Evolutionary conservation across 2,888 invertebrate species (phyloP).

Genomic region (Mycalesis mineus): DNA sequence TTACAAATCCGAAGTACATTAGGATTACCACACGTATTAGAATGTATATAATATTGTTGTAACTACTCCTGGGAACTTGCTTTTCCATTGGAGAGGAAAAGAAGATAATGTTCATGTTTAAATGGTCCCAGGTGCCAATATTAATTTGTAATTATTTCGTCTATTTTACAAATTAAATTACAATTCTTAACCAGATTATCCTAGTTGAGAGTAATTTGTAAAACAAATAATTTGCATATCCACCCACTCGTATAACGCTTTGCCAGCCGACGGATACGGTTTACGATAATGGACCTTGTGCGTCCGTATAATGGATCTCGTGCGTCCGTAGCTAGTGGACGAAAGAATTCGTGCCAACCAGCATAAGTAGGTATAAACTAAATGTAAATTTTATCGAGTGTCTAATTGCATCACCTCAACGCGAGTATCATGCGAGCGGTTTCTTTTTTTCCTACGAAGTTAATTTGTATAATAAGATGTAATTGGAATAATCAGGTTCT

Average conservation of each 20-base stretch:
- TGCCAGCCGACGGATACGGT: background rate
- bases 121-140: background rate
- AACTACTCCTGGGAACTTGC: too few relatives aligned
- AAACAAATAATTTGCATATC: slow-evolving; percentile 28
- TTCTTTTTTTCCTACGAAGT: slow-evolving; percentile 23
- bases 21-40: too few relatives aligned
- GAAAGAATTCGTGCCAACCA: background rate
- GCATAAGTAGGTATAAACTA: background rate
- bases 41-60: too few relatives aligned
- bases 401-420: slow-evolving; percentile 23
- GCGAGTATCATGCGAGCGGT: slow-evolving; percentile 13
- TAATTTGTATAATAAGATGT: slow-evolving; percentile 34
- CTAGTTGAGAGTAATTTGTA: slow-evolving; percentile 27
- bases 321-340: background rate
- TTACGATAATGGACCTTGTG: background rate
- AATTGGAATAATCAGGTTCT: slow-evolving; percentile 29
- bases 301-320: background rate
- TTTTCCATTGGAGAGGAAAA: too few relatives aligned
- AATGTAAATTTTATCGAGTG: slow-evolving; percentile 26
- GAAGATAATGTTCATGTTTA: too few relatives aligned
- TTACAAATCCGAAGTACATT: too few relatives aligned
- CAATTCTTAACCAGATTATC: slow-evolving; percentile 25
- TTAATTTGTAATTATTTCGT: slow-evolving; percentile 8
- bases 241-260: slow-evolving; percentile 22
- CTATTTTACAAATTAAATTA: slow-evolving; percentile 25